Conservation (phyloP, 1,140 invertebrate species). For the Melitaea cinxia region DNA sequence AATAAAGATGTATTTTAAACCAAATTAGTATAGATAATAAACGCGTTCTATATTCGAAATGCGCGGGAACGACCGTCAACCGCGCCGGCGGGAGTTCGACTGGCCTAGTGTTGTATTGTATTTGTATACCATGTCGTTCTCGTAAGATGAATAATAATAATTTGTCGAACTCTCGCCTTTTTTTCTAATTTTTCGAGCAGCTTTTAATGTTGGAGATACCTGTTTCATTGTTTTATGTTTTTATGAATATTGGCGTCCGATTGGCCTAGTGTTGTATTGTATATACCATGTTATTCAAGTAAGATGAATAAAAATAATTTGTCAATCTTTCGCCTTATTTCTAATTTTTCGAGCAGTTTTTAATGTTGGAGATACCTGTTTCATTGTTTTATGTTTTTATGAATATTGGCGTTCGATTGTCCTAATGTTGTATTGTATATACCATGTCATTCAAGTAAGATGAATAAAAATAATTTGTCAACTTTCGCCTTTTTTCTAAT, state of each 20-base stretch:
- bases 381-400: not conserved
- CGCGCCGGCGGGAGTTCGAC: slow-evolving; percentile 33
- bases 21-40: slow-evolving; percentile 16
- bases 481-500: not conserved
- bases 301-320: not conserved
- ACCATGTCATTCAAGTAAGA: not conserved
- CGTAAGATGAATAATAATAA: slow-evolving; percentile 12
- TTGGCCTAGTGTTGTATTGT: slow-evolving; percentile 30
- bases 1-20: too few species aligned
- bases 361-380: not conserved
- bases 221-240: not conserved
- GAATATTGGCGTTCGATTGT: slow-evolving; percentile 31
- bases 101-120: slow-evolving; percentile 30
- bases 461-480: not conserved
- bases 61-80: slow-evolving; percentile 32
- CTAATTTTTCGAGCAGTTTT: not conserved
- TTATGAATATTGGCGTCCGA: slow-evolving; percentile 21
- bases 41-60: slow-evolving; percentile 23
- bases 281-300: not conserved
- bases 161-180: not conserved
- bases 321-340: not conserved
- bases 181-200: not conserved
- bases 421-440: slow-evolving; percentile 25
- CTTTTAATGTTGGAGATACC: not conserved
- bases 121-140: slow-evolving; percentile 7